Evolutionary conservation across 2,888 invertebrate species (phyloP), one percentile per base, ranked within the genome.

Genomic region (Lapara coniferarum): DNA sequence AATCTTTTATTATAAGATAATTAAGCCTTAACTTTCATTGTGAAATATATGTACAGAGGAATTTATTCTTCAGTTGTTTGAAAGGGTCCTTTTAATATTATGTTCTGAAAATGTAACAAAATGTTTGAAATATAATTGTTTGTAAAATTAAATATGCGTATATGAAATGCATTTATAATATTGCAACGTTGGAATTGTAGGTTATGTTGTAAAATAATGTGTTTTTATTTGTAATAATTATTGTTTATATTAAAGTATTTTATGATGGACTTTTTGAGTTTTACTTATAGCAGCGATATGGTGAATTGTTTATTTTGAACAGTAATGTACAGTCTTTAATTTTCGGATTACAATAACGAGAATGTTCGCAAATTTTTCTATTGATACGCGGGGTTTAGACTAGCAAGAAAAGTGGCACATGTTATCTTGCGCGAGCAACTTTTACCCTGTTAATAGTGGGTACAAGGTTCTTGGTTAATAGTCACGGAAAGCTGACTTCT

Each of bases 231-330:
- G 86, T 86, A 81, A 82, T 85, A 87, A 91, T 91, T 90, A 91
- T 93, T 92, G 92, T 93, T 93, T 93, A 87, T 91, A 92, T 91
- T 93, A 92, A 92, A 93, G 91, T 86, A 90, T 90, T 92, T 89
- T 90, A 90, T 85, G 80, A 85, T 85, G 82, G 77, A 84, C 70
- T 76, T 52, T 44, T 69, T 49, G 37, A 66, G 59, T 55, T 74
- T 79, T 25, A 25, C 74, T 79, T 25, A 25, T 25, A 2, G 25
- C 25, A 25, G 25, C 25, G 25, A 25, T 25, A 25, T 25, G 25
- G 25, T 25, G 2, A 25, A 25, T 25, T 25, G 2, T 25, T 25
- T 25, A 25, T 25, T 25, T 25, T 25, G 1, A 2, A 1, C 25
- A 25, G 25, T 25, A 2, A 25, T 25, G 25, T 25, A 25, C 25